phyloP scores from a whole-genome alignment of 2,888 invertebrate species.

The Phragmatobia fuliginosa region DNA sequence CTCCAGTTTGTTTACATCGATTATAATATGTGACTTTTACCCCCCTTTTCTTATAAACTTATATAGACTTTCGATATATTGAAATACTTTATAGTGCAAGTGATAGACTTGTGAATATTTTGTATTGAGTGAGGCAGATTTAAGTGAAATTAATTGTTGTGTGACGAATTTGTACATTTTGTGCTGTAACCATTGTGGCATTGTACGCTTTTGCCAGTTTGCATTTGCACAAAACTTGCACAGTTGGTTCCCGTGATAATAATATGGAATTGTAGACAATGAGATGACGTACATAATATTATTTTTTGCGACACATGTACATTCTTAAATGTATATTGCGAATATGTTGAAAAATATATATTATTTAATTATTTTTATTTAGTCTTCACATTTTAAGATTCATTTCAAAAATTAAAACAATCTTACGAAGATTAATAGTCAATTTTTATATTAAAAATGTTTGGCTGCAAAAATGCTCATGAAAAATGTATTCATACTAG shows the following conservation, averaged over 20 bases:
- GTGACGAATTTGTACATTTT: conserved; percentile 47
- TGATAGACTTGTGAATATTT: conserved; percentile 50
- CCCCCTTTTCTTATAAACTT: conserved; percentile 31
- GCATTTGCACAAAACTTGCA: conserved; percentile 72
- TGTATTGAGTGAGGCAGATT: conserved; percentile 37
- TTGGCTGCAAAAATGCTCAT: background rate
- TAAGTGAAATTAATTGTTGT: conserved; percentile 37
- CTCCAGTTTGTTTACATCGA: conserved; percentile 83
- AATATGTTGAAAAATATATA: background rate
- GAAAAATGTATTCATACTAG: background rate
- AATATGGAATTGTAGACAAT: conserved; percentile 39
- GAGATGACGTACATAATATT: conserved; percentile 41
- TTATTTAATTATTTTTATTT: background rate
- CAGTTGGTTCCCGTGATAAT: conserved; percentile 61
- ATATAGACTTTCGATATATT: conserved; percentile 26
- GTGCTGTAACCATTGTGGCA: conserved; percentile 61
- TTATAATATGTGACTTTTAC: conserved; percentile 58
- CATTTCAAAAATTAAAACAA: background rate
- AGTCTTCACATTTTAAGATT: background rate
- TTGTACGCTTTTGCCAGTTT: conserved; percentile 59
- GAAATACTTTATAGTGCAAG: conserved; percentile 45
- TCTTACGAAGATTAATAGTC: background rate
- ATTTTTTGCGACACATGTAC: conserved; percentile 27
- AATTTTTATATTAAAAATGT: background rate
- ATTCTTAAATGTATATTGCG: conserved; percentile 14